Base-by-base conservation (phyloP, 2,888 invertebrate species). In the Drosophila birchii region DNA sequence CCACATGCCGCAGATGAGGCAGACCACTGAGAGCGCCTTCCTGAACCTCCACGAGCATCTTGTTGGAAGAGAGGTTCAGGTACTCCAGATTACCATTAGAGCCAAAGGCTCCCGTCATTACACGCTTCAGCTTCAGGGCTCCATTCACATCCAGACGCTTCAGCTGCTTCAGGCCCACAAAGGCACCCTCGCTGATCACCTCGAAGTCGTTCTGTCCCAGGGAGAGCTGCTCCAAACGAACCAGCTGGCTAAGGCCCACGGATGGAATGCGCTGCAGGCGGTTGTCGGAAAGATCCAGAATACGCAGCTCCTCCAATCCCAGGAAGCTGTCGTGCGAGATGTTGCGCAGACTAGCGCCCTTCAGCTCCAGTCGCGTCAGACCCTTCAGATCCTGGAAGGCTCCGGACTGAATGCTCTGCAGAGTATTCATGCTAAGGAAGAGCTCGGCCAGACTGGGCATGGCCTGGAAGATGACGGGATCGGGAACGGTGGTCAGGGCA, bases 161-260 rank as follows among this genome's bases (percentile, higher is more conserved):
- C 20, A 97, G 93, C 90, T 97, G 96, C 76, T 95, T 95, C 61
- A 97, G 93, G 0, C 97, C 97, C 80, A 95, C 95, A 90, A 97
- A 97, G 0, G 96, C 96, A 76, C 96, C 95, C 32, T 95, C 94
- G 88, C 95, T 95, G 64, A 97, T 92, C 0, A 94, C 93, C 26
- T 94, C 93, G 88, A 97, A 97, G 76, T 96, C 96, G 89, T 97
- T 97, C 90, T 97, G 97, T 0, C 97, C 97, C 69, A 97, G 94
- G 34, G 95, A 95, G 43, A 97, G 93, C 81, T 97, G 96, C 91
- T 97, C 97, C 75, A 97, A 93, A 59, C 97, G 94, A 23, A 94
- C 94, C 67, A 97, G 93, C 60, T 95, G 94, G 9, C 95, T 94
- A 44, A 97, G 91, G 79, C 96, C 96, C 23, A 94, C 93, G 0